Evolutionary conservation across 35 echinoderm and acorn worm species (phyloP).

Genomic region (Ophiothrix spiculata): DNA sequence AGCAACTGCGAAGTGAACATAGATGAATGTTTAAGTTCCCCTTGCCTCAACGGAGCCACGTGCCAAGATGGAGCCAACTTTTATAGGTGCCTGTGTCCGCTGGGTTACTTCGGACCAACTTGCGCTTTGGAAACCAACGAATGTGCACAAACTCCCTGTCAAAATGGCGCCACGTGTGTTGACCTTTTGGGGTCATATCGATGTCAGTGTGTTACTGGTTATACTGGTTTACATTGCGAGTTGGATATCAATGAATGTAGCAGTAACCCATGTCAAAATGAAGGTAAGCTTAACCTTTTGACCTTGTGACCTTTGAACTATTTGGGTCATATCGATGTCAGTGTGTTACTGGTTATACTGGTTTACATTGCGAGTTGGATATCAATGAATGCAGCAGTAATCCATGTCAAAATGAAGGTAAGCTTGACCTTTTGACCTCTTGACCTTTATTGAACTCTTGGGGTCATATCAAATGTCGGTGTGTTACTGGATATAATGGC

Average conservation of each 20-base stretch:
- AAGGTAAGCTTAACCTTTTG: too few relatives aligned
- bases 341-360: slow-evolving; percentile 17
- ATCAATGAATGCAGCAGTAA: slow-evolving; percentile 45
- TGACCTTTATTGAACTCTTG: too few relatives aligned
- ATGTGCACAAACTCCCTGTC: slow-evolving; percentile 29
- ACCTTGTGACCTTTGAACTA: slow-evolving; percentile 35
- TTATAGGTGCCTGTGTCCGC: slow-evolving; percentile 36
- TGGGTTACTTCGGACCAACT: slow-evolving; percentile 24
- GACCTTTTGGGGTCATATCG: slow-evolving; percentile 10
- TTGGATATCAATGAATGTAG: slow-evolving; percentile 47
- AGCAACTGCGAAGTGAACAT: slow-evolving; percentile 15
- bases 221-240: slow-evolving; percentile 24
- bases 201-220: slow-evolving; percentile 36
- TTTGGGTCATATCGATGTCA: slow-evolving; percentile 24
- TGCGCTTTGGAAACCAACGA: slow-evolving; percentile 39
- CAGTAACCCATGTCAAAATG: slow-evolving; percentile 42
- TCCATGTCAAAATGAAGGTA: slow-evolving; percentile 49
- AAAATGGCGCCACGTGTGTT: slow-evolving; percentile 41
- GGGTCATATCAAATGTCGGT: slow-evolving; percentile 36
- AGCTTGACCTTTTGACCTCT: slow-evolving; percentile 30
- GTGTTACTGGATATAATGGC: slow-evolving; percentile 43
- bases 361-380: slow-evolving; percentile 14
- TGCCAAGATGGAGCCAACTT: slow-evolving; percentile 32
- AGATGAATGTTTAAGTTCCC: slow-evolving; percentile 42
- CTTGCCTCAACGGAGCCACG: slow-evolving; percentile 38